phyloP scores from a whole-genome alignment of 2,797 vertebrate genomes.

The Pipistrellus pipistrellus region DNA sequence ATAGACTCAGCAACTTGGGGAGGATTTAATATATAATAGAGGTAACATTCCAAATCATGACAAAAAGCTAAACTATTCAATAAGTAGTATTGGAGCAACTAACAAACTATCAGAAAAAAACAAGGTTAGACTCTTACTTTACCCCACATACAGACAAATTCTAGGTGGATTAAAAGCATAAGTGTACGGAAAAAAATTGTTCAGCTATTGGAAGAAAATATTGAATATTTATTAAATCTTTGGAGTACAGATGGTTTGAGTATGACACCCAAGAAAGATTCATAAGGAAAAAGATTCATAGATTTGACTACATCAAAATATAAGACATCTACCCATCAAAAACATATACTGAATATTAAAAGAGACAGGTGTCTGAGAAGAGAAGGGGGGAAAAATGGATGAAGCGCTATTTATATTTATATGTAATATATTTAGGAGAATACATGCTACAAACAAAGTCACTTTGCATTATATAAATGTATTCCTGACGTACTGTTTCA shows the following conservation, averaged over 20 bases:
- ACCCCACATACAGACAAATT: neutral
- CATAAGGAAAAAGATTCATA: neutral
- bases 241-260: neutral
- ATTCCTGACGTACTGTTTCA: neutral
- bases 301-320: slow-evolving; percentile 14
- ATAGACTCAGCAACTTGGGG: neutral
- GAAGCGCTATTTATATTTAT: neutral
- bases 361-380: neutral
- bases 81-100: neutral
- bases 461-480: neutral
- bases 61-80: neutral
- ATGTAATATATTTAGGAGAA: neutral
- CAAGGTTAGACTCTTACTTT: slow-evolving; percentile 14
- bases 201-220: neutral
- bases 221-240: slow-evolving; percentile 1
- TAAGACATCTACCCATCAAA: neutral
- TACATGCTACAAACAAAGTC: neutral
- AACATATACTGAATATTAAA: neutral
- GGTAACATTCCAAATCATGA: slow-evolving; percentile 17
- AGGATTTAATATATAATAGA: neutral
- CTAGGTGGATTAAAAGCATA: neutral
- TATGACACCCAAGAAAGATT: slow-evolving; percentile 16
- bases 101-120: slow-evolving; percentile 6
- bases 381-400: neutral
- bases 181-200: neutral